Evolutionary conservation across 2,113 vertebrate genomes (phyloP).

Genomic region (Microtus pennsylvanicus): DNA sequence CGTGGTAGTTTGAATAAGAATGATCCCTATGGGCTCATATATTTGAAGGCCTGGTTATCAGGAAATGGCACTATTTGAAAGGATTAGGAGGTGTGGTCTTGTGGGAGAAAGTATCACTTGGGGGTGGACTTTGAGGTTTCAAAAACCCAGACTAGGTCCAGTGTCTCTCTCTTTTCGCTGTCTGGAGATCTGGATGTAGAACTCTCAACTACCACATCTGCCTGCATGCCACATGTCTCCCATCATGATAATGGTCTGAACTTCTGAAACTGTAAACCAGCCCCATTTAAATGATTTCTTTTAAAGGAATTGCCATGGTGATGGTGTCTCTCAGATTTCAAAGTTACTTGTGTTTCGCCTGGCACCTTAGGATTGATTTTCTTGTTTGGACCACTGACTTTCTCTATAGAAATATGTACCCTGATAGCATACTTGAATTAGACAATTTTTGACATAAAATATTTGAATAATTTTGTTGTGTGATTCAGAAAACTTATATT

Average conservation of each 20-base stretch:
- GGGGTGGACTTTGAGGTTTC: neutral
- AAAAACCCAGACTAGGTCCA: neutral
- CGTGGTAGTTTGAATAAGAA: neutral
- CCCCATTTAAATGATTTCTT: neutral
- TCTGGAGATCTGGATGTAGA: neutral
- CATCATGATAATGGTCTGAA: neutral
- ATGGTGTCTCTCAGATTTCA: neutral
- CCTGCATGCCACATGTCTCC: neutral
- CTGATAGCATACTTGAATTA: neutral
- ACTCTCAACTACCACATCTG: neutral
- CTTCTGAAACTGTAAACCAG: neutral
- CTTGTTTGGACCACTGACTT: neutral
- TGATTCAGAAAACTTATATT: neutral
- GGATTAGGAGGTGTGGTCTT: neutral
- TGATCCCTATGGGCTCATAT: neutral
- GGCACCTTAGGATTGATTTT: neutral
- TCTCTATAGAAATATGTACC: conserved; percentile 24
- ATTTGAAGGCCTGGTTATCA: neutral
- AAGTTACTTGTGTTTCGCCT: neutral
- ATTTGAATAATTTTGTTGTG: neutral
- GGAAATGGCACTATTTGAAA: neutral
- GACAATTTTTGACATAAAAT: neutral
- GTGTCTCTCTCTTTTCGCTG: neutral
- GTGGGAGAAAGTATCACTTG: neutral
- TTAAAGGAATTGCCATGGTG: neutral